Evolutionary conservation across 2,797 vertebrate species (phyloP).

Genomic region (Myotis findleyi): DNA sequence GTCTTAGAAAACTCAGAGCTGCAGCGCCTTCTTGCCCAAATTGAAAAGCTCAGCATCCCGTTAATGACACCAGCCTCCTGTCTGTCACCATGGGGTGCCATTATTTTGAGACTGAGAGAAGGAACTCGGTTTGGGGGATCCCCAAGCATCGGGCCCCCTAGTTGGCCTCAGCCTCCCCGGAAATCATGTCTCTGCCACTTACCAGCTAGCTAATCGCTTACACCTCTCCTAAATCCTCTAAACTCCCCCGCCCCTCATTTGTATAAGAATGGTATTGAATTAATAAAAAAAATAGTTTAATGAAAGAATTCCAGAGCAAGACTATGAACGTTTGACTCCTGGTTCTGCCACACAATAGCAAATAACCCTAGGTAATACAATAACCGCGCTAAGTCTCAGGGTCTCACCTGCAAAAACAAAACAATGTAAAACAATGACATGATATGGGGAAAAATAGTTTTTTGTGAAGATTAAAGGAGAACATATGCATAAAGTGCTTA

Average conservation of each 20-base stretch:
- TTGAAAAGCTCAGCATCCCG: background rate
- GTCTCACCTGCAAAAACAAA: background rate
- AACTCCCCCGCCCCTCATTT: background rate
- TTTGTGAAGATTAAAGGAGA: background rate
- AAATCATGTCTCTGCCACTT: background rate
- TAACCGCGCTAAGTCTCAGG: background rate
- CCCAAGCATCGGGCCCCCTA: background rate
- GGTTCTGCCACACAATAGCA: background rate
- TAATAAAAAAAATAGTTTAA: background rate
- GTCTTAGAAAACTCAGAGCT: constrained; percentile 38
- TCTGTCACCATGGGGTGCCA: background rate
- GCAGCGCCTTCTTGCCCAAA: background rate
- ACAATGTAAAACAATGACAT: background rate
- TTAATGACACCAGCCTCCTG: constrained; percentile 14
- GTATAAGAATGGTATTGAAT: background rate
- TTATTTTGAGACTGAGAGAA: background rate
- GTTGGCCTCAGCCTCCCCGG: background rate
- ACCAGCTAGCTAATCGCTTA: background rate
- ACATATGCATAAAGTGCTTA: background rate
- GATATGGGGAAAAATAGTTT: background rate
- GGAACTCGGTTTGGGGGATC: background rate
- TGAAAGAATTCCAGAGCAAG: background rate
- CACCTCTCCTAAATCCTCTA: background rate
- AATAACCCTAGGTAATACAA: background rate
- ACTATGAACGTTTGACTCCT: background rate